phyloP scores from a whole-genome alignment of 2,888 invertebrate species.

The Acheta domesticus region DNA sequence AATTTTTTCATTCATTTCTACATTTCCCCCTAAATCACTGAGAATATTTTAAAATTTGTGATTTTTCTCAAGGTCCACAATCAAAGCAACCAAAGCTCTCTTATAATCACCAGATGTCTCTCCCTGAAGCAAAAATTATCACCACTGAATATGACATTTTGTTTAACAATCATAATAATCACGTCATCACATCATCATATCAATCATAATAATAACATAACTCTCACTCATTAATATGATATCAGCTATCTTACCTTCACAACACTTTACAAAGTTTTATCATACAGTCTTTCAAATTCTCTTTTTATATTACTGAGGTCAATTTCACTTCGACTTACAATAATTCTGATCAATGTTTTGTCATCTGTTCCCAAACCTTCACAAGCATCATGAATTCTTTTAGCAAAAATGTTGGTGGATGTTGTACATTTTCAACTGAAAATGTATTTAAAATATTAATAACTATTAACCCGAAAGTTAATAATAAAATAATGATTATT shows the following conservation, averaged over 20 bases:
- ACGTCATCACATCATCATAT: no score
- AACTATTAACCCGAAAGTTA: no score
- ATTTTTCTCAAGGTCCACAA: slow-evolving; percentile 49
- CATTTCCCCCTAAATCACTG: no score
- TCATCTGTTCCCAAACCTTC: slow-evolving; percentile 71
- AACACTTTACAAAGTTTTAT: slow-evolving; percentile 64
- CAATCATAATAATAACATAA: no score
- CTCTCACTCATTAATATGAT: no score
- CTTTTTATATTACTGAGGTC: slow-evolving; percentile 67
- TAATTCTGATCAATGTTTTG: slow-evolving; percentile 63
- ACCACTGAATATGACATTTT: no score
- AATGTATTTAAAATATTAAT: no score
- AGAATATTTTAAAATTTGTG: no score
- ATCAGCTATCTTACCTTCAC: slow-evolving; percentile 53
- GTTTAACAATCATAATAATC: no score
- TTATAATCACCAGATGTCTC: slow-evolving; percentile 68
- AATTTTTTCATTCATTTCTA: no score
- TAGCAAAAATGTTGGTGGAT: slow-evolving; percentile 66
- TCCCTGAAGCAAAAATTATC: slow-evolving; percentile 47
- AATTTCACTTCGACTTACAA: slow-evolving; percentile 66
- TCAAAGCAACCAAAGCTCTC: slow-evolving; percentile 57
- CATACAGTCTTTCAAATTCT: slow-evolving; percentile 67
- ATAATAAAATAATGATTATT: background rate
- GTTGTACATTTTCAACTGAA: slow-evolving; percentile 67
- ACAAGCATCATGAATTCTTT: slow-evolving; percentile 62